Evolutionary conservation across 2,113 vertebrate species (phyloP).

Genomic region (Acrocephalus arundinaceus): DNA sequence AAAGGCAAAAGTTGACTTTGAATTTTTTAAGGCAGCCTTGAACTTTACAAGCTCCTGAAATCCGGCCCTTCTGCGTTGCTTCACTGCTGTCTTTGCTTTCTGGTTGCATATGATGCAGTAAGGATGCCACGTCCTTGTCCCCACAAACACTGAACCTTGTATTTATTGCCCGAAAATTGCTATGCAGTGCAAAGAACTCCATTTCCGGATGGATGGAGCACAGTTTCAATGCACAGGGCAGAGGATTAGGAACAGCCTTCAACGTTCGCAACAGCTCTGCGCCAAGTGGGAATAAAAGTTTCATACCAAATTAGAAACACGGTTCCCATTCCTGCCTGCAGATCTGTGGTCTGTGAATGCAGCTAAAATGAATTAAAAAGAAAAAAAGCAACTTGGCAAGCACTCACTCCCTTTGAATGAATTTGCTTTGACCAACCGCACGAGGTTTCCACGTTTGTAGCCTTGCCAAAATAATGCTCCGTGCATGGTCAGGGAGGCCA

Average conservation of each 20-base stretch:
- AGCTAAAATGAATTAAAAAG: not conserved
- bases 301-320: constrained; percentile 1
- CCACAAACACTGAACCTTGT: constrained; percentile 5
- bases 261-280: not conserved
- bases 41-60: not conserved
- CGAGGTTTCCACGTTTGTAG: not conserved
- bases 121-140: constrained; percentile 38
- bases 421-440: not conserved
- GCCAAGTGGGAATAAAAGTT: constrained; percentile 43
- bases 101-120: not conserved
- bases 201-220: not conserved
- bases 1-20: not conserved
- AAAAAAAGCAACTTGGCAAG: not conserved
- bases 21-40: not conserved
- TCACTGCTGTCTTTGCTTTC: not conserved
- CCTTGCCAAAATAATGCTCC: not conserved
- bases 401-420: not conserved
- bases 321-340: not conserved
- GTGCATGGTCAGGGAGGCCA: not conserved
- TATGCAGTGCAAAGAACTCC: constrained; percentile 27
- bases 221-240: not conserved
- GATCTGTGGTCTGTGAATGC: constrained; percentile 19
- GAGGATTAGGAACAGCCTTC: constrained; percentile 36
- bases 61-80: fast-evolving
- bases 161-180: constrained; percentile 18